Base-by-base conservation (phyloP, 2,797 vertebrate genomes). In the Gastrophryne carolinensis region DNA sequence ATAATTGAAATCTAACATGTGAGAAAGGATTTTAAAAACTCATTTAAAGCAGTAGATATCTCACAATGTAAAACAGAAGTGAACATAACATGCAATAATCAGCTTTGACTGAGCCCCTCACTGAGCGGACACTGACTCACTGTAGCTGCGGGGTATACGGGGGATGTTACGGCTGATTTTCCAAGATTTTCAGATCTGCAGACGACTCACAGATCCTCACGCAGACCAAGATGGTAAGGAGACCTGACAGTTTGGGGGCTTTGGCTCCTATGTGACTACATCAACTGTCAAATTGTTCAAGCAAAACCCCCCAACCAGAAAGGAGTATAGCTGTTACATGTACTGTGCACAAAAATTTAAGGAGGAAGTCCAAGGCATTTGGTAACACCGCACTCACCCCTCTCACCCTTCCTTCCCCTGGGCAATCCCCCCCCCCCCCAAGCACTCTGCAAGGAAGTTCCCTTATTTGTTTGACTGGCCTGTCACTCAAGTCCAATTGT, bases 141-240 rank as follows among this genome's bases (percentile, higher is more conserved):
- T 73, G 24, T 2, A 54, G 44, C 50, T 81, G 73, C 60, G 79
- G 63, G 47, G 76, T 47, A 30, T 78, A 80, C 57, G 47, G 77
- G n/a, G 49, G 73, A 81, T 79, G 65, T 27, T 71, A 44, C 79
- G 78, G 75, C 58, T 62, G 30, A 64, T 82, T 81, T 50, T 80
- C 62, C 62, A 30, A 49, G 35, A 49, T n/a, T 72, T 41, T 23
- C 68, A 52, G 13, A 50, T 47, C 27, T 5, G 44, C n/a, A 30
- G 54, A 39, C 73, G 41, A 54, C 41, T n/a, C 11, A 29, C 37
- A 79, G 37, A 77, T 75, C 44, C 65, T 73, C 56, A 75, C 73
- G 62, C 65, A 80, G 69, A 30, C 24, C 71, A 73, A 60, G 67
- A 63, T 15, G 50, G 75, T 71, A 70, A 50, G 13, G 13, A 23